These are phyloP conservation scores for Leucopsar rothschildi DNA, from an alignment of 2,113 vertebrate species.

Conservation along the genomic window DNA sequence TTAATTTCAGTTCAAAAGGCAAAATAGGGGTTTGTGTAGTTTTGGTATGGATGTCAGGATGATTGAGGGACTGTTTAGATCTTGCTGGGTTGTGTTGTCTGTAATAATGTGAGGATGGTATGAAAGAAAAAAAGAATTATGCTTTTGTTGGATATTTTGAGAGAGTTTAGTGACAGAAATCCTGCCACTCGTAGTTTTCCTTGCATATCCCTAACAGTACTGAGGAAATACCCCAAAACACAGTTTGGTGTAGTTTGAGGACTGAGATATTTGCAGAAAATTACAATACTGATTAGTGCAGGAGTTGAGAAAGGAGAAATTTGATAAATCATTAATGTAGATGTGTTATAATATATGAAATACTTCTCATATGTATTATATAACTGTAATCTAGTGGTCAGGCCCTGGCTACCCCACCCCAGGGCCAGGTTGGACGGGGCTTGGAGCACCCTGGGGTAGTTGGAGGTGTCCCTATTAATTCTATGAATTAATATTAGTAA, in stretches of 20 bases:
- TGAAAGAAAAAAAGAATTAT: neutral
- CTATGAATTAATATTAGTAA: neutral
- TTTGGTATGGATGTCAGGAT: neutral
- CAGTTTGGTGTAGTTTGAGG: neutral
- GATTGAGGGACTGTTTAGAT: neutral
- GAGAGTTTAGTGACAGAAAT: neutral
- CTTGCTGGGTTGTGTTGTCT: neutral
- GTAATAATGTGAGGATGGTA: neutral
- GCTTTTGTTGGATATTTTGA: neutral
- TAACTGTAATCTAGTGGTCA: neutral
- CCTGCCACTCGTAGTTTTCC: neutral
- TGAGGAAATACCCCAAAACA: neutral
- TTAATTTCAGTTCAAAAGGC: constrained; percentile 47
- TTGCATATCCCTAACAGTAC: neutral
- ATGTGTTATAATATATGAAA: neutral
- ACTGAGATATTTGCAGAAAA: neutral
- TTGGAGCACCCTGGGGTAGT: neutral
- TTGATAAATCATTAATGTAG: neutral
- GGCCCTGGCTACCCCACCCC: neutral
- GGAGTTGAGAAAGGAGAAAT: neutral
- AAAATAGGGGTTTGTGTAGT: constrained; percentile 6
- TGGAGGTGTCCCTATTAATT: neutral
- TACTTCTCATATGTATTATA: neutral
- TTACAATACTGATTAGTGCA: neutral
- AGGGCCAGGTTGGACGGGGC: neutral